These are phyloP conservation scores for Gymnocypris eckloni DNA, from an alignment of 2,797 vertebrate species.

Conservation along the genomic window DNA sequence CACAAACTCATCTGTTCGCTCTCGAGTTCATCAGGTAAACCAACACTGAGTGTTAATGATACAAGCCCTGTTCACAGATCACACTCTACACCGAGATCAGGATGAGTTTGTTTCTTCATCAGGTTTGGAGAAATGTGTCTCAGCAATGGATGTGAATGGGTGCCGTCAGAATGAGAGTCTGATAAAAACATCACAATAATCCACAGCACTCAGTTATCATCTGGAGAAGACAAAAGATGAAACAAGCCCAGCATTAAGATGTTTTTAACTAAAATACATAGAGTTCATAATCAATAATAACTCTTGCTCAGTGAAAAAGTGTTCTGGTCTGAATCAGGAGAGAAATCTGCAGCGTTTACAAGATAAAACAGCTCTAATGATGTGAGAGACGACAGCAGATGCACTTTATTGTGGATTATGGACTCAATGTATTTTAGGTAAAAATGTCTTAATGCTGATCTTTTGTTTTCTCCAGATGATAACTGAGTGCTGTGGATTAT, in stretches of 20 bases:
- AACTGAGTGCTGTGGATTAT: too few species aligned
- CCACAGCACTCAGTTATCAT: neutral
- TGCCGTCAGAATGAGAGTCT: neutral
- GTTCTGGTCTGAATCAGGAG: neutral
- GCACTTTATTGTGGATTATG: too few species aligned
- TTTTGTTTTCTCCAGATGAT: too few species aligned
- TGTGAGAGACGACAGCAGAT: too few species aligned
- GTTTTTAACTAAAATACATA: neutral
- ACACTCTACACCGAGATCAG: neutral
- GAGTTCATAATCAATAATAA: neutral
- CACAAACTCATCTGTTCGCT: conserved; percentile 3
- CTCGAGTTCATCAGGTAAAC: neutral
- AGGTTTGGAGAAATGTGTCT: neutral
- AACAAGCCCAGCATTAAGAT: neutral
- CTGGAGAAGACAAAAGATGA: neutral
- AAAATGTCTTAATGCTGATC: too few species aligned
- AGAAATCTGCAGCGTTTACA: neutral
- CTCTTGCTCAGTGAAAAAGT: neutral
- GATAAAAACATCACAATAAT: neutral
- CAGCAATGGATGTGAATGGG: neutral
- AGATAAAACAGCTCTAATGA: neutral
- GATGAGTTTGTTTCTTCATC: neutral
- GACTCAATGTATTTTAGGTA: neutral
- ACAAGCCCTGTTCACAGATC: neutral
- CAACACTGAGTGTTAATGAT: neutral